A percentile compares a stretch with the other conserved stretches of the same genome.
Conservation (phyloP, 2,113 vertebrate species). For the Pholis gunnellus region DNA sequence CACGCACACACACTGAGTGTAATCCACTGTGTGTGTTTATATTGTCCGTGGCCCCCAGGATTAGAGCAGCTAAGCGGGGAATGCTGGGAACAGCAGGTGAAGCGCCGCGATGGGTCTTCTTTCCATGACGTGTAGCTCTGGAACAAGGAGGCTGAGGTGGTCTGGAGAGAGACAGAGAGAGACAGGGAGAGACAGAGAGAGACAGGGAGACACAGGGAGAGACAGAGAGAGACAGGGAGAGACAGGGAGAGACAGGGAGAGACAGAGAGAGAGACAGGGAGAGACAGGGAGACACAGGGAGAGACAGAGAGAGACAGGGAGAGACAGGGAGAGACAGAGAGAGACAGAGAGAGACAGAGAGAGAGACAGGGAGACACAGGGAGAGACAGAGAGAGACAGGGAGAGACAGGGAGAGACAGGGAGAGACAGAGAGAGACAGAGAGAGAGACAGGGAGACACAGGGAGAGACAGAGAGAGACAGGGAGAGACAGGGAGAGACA, state of each 20-base stretch:
- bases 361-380: neutral
- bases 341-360: neutral
- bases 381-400: neutral
- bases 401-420: neutral
- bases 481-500: neutral
- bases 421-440: neutral
- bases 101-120: constrained; percentile 29
- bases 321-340: neutral
- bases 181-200: neutral
- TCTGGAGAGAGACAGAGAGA: neutral
- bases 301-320: neutral
- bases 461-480: neutral
- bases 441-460: too few relatives aligned
- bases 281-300: too few relatives aligned
- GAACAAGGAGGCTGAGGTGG: constrained; percentile 8
- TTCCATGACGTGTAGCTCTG: constrained; percentile 47
- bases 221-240: neutral
- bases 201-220: neutral
- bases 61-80: constrained; percentile 58
- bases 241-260: neutral
- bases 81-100: constrained; percentile 70
- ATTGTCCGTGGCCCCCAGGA: constrained; percentile 44
- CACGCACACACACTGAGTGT: constrained; percentile 21
- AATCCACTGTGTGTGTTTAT: constrained; percentile 62
- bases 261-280: neutral